A percentile compares a stretch with the other conserved stretches of the same genome.
phyloP scores from a whole-genome alignment of 2,888 invertebrate species.

The Melanophora roralis region DNA sequence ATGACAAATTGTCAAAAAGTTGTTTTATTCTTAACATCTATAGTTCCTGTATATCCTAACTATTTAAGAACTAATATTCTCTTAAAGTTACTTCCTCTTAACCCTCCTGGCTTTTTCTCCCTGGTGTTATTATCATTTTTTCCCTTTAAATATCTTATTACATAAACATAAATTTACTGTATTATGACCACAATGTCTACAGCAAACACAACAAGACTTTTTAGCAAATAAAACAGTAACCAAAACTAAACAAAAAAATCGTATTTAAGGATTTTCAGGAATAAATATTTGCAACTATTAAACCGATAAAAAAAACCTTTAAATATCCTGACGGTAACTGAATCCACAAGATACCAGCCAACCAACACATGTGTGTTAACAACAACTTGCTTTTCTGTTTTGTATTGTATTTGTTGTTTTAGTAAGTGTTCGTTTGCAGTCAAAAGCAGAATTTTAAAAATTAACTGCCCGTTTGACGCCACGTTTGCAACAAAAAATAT shows the following conservation, averaged over 20 bases:
- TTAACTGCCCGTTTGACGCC: conserved; percentile 54
- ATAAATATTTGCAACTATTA: no score
- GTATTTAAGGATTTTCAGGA: no score
- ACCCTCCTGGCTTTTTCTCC: neutral
- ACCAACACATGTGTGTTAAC: conserved; percentile 18
- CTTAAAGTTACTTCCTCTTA: neutral
- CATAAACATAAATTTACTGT: conserved; percentile 43
- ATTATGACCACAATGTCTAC: conserved; percentile 36
- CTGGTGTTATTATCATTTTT: neutral
- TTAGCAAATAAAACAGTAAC: conserved; percentile 41
- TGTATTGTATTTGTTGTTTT: neutral
- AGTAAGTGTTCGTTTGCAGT: neutral
- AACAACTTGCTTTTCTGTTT: neutral
- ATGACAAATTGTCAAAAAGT: no score
- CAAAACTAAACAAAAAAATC: conserved; percentile 16
- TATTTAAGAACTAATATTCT: no score
- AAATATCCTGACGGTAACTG: conserved; percentile 16
- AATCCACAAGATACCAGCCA: conserved; percentile 9
- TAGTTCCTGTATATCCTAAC: no score
- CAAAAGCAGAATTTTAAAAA: conserved; percentile 14
- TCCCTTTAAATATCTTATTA: conserved; percentile 37
- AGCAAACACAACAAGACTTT: neutral
- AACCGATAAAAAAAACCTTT: no score
- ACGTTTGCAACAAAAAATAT: conserved; percentile 31
- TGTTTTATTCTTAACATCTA: no score